Evolutionary conservation across 2,797 vertebrate genomes (phyloP).

Genomic region (Poecilia wingei): DNA sequence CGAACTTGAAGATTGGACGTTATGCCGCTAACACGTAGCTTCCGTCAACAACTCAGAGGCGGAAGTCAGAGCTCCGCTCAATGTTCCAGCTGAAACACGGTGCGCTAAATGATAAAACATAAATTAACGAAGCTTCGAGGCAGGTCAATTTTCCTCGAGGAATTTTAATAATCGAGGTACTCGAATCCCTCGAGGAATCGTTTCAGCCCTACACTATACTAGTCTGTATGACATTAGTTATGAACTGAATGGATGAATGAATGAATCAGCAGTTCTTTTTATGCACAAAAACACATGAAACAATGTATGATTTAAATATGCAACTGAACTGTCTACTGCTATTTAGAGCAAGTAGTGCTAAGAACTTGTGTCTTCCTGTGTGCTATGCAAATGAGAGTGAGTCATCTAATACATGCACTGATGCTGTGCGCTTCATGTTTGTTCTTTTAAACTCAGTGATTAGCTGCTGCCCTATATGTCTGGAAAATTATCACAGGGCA

Average conservation of each 20-base stretch:
- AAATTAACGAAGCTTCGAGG: too few relatives aligned
- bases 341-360: not conserved
- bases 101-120: too few relatives aligned
- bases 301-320: not conserved
- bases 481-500: constrained; percentile 48
- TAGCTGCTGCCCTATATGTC: constrained; percentile 41
- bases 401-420: constrained; percentile 35
- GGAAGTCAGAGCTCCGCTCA: too few relatives aligned
- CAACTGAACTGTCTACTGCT: not conserved
- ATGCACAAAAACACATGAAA: not conserved
- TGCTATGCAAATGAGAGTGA: constrained; percentile 19
- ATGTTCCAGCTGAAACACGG: too few relatives aligned
- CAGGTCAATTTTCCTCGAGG: too few relatives aligned
- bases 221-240: not conserved
- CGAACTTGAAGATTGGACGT: too few relatives aligned
- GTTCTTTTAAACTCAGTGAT: constrained; percentile 49
- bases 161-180: too few relatives aligned
- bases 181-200: too few relatives aligned
- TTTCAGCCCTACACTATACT: too few relatives aligned
- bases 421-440: constrained; percentile 37
- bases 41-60: too few relatives aligned
- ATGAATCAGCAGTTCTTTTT: not conserved
- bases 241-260: not conserved
- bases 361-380: constrained; percentile 3
- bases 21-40: too few relatives aligned